These are phyloP conservation scores for Enhydra lutris DNA, from an alignment of 2,113 vertebrate genomes.

Conservation along the genomic window DNA sequence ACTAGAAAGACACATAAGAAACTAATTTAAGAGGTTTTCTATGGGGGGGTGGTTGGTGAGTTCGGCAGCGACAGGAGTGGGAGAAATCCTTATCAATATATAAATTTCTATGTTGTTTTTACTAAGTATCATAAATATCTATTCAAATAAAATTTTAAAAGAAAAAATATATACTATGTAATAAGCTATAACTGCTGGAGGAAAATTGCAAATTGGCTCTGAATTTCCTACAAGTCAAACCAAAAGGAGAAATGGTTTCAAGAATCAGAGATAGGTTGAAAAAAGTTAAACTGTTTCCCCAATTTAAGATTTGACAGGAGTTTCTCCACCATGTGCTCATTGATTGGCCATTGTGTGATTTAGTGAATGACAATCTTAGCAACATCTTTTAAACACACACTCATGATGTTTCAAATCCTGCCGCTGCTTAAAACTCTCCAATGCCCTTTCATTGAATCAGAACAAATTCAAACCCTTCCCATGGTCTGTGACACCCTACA, in stretches of 20 bases:
- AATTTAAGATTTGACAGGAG: neutral
- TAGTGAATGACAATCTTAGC: neutral
- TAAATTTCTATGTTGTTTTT: neutral
- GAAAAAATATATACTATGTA: neutral
- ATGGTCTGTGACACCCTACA: rapidly evolving
- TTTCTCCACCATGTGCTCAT: neutral
- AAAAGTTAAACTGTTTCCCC: neutral
- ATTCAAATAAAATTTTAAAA: neutral
- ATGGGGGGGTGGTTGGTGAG: neutral
- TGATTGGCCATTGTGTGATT: neutral
- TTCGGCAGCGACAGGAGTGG: neutral
- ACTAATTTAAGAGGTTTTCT: neutral
- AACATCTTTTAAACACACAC: neutral
- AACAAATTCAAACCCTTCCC: neutral
- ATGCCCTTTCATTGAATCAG: neutral
- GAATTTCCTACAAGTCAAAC: neutral
- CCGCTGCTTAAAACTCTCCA: neutral
- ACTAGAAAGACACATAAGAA: neutral
- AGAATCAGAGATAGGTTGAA: neutral
- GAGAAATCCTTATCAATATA: neutral
- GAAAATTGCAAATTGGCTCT: neutral
- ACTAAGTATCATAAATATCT: neutral
- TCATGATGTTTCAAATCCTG: neutral
- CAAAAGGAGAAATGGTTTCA: neutral
- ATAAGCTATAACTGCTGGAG: neutral